Conservation (phyloP, 2,888 invertebrate genomes). For the Andrena bicolor region DNA sequence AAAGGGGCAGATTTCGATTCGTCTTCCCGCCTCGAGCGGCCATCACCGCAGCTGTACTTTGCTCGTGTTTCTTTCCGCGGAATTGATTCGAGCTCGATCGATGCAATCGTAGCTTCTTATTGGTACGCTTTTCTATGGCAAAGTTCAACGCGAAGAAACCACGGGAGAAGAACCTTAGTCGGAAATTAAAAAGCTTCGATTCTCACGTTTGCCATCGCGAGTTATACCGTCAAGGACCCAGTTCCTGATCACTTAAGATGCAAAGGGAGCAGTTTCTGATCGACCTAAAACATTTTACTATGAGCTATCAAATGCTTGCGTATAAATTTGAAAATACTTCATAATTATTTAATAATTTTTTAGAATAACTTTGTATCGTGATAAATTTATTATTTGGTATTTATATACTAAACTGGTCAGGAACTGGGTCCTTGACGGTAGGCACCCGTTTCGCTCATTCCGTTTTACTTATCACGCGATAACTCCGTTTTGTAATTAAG, state of each 20-base stretch:
- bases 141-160: not conserved
- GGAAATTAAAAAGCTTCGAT: constrained; percentile 3
- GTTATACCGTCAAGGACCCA: no score
- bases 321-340: no score
- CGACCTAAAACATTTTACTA: no score
- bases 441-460: not conserved
- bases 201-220: not conserved
- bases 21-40: not conserved
- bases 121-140: not conserved
- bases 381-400: no score
- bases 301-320: no score
- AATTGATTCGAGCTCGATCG: constrained; percentile 7
- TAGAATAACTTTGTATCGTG: no score
- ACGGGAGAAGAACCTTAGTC: not conserved
- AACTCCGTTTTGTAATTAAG: not conserved
- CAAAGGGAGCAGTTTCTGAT: no score
- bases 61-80: constrained; percentile 5
- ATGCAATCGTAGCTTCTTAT: not conserved
- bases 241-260: no score
- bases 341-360: no score
- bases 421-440: no score
- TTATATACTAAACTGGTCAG: no score
- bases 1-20: constrained; percentile 14
- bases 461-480: not conserved
- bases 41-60: constrained; percentile 1